Percentiles rank a stretch among this genome's conserved stretches.
These are phyloP conservation scores for Gerris lacustris DNA, from an alignment of 2,888 invertebrate genomes.

Conservation along the genomic window DNA sequence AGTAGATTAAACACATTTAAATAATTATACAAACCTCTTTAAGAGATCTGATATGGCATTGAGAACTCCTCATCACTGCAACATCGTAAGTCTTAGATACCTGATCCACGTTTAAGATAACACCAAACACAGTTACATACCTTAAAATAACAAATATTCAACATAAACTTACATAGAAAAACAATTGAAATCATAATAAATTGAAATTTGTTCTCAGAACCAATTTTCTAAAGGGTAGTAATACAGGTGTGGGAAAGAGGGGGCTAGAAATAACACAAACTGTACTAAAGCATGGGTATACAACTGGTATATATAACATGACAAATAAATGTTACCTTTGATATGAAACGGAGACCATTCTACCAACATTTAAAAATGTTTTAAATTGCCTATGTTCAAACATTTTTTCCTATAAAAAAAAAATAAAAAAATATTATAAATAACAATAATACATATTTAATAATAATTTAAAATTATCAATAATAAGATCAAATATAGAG, in stretches of 20 bases:
- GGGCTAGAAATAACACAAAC: too few relatives aligned
- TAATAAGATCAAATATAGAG: too few relatives aligned
- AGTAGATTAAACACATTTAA: too few relatives aligned
- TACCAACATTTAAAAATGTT: background rate
- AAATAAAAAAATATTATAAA: too few relatives aligned
- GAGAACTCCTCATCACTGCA: background rate
- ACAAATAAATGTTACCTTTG: background rate
- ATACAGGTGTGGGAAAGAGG: too few relatives aligned
- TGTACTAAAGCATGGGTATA: background rate
- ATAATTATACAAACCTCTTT: background rate
- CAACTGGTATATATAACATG: background rate
- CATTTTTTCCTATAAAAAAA: background rate
- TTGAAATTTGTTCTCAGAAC: too few relatives aligned
- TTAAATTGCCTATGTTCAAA: background rate
- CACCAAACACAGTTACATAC: background rate
- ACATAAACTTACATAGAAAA: too few relatives aligned
- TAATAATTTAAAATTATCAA: too few relatives aligned
- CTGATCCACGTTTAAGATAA: background rate
- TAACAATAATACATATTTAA: too few relatives aligned
- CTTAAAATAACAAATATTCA: background rate
- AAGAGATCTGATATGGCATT: background rate
- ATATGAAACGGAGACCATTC: background rate
- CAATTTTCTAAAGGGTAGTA: too few relatives aligned
- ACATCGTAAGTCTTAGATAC: background rate
- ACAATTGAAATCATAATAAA: too few relatives aligned